A percentile compares a stretch with the other conserved stretches of the same genome.
phyloP scores from a whole-genome alignment of 1,140 invertebrate species.

The Helicoverpa armigera region DNA sequence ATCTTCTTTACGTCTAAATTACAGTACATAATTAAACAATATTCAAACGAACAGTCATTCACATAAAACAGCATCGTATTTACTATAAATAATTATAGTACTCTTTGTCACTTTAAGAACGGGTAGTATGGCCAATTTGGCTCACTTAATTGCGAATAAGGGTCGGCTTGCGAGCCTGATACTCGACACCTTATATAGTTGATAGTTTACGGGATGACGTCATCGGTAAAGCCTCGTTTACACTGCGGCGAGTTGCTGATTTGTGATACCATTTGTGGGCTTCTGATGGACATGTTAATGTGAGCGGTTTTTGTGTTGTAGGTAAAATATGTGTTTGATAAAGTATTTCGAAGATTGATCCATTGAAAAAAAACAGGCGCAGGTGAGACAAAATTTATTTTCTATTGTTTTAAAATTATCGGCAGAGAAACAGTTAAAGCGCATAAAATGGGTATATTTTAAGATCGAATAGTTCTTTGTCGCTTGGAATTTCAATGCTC shows the following conservation, averaged over 20 bases:
- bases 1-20: too few relatives aligned
- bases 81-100: constrained; percentile 7
- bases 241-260: not conserved
- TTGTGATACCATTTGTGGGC: not conserved
- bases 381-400: too few relatives aligned
- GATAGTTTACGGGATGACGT: constrained; percentile 18
- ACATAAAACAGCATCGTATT: not conserved
- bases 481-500: too few relatives aligned
- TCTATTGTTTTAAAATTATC: too few relatives aligned
- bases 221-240: not conserved
- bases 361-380: too few relatives aligned
- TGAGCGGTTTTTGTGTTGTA: too few relatives aligned
- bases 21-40: too few relatives aligned
- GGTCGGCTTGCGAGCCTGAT: constrained; percentile 53
- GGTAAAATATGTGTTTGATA: too few relatives aligned
- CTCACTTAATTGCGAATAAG: constrained; percentile 55
- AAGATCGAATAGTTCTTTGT: too few relatives aligned
- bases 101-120: constrained; percentile 35
- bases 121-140: constrained; percentile 55
- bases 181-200: constrained; percentile 45
- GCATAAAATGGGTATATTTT: too few relatives aligned
- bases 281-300: not conserved
- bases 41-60: not conserved
- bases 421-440: too few relatives aligned
- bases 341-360: too few relatives aligned